These are phyloP conservation scores for Hoplostethus atlanticus DNA, from an alignment of 2,797 vertebrate genomes.

Conservation along the genomic window DNA sequence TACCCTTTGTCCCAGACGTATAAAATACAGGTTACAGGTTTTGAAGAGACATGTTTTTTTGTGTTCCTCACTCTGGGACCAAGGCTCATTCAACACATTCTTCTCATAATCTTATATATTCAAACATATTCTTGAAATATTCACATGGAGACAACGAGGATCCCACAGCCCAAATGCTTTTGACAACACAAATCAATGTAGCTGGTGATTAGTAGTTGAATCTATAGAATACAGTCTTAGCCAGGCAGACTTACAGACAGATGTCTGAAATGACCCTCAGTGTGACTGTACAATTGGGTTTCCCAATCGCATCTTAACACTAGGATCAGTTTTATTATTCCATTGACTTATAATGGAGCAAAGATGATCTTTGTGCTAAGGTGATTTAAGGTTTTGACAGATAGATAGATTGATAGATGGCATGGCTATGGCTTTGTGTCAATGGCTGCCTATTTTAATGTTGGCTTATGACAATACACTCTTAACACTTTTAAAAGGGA, in stretches of 20 bases:
- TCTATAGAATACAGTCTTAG: not conserved
- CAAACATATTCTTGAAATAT: not conserved
- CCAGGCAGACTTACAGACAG: not conserved
- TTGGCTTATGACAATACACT: conserved; percentile 43
- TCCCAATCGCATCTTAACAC: conserved; percentile 49
- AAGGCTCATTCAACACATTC: not conserved
- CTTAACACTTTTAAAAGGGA: conserved; percentile 54
- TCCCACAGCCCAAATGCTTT: not conserved
- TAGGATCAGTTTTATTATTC: conserved; percentile 29
- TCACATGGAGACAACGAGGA: not conserved
- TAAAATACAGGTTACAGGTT: not conserved
- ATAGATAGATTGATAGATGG: conserved; percentile 55
- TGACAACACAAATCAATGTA: not conserved
- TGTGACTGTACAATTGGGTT: conserved; percentile 20
- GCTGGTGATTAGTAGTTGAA: too few species aligned
- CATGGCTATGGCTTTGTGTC: conserved; percentile 80
- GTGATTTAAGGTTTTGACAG: conserved; percentile 32
- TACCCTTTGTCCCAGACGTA: not conserved
- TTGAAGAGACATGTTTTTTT: not conserved
- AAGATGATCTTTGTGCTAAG: conserved; percentile 42
- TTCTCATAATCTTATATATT: not conserved
- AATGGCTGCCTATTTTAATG: conserved; percentile 75
- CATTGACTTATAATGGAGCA: not conserved
- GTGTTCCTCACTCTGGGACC: not conserved
- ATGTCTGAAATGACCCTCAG: conserved; percentile 61